A percentile compares a stretch with the other conserved stretches of the same genome.
These are phyloP conservation scores for Timema cristinae DNA, from an alignment of 2,888 invertebrate genomes.

Conservation along the genomic window DNA sequence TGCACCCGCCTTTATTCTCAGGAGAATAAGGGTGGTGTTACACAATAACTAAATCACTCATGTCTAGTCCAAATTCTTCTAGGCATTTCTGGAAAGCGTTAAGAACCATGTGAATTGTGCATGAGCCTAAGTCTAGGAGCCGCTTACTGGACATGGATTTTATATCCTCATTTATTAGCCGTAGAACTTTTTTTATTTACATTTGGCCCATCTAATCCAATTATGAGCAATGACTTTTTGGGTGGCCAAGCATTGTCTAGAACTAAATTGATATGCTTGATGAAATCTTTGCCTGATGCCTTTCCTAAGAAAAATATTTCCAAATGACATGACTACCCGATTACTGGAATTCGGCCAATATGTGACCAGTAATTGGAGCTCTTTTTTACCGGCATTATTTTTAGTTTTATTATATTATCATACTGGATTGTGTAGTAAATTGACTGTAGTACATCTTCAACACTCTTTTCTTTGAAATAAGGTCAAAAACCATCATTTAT, in stretches of 20 bases:
- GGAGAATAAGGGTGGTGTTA: no score
- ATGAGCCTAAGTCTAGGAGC: not conserved
- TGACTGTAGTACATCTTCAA: slow-evolving; percentile 6
- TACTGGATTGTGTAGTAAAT: not conserved
- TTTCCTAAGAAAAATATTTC: not conserved
- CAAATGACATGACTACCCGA: not conserved
- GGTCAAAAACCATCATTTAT: not conserved
- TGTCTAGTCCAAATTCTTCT: slow-evolving; percentile 3
- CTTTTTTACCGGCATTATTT: not conserved
- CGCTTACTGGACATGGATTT: not conserved
- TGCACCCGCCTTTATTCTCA: no score
- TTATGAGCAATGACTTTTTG: not conserved
- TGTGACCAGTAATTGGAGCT: not conserved
- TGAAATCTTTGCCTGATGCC: not conserved
- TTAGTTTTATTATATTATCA: not conserved
- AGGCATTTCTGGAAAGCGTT: not conserved
- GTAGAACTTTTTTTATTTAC: not conserved
- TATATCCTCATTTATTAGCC: not conserved
- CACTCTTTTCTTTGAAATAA: not conserved
- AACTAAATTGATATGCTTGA: slow-evolving; percentile 2
- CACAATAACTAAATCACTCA: not conserved
- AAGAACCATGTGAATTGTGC: not conserved
- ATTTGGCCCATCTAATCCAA: not conserved
- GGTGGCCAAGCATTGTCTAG: not conserved
- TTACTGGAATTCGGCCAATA: not conserved